Percentiles rank a stretch among this genome's conserved stretches.
Evolutionary conservation across 2,888 invertebrate genomes (phyloP).

Genomic region (Pseudococcus longispinus): DNA sequence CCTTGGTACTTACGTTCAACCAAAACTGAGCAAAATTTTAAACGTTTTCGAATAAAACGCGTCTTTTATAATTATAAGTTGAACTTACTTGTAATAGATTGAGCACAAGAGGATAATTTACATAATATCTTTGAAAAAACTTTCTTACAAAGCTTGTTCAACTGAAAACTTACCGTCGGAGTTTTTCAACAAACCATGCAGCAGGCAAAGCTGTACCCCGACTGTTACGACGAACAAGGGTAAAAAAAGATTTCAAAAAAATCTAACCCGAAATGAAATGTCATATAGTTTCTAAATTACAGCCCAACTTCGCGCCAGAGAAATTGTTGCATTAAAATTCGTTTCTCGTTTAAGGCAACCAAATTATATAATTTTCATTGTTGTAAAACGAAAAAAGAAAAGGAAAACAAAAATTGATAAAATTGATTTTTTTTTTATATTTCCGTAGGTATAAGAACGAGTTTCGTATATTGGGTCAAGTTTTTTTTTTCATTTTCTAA

Average conservation of each 20-base stretch:
- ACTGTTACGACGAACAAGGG: neutral
- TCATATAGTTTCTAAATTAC: constrained; percentile 12
- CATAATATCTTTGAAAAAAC: constrained; percentile 28
- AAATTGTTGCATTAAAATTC: constrained; percentile 15
- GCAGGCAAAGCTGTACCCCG: neutral
- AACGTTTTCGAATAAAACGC: neutral
- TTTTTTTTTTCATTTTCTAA: neutral
- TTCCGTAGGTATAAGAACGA: neutral
- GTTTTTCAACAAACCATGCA: neutral
- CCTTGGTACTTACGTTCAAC: neutral
- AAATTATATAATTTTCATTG: neutral
- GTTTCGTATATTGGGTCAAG: neutral
- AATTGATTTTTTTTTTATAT: neutral
- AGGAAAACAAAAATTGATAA: neutral
- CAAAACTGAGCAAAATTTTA: neutral
- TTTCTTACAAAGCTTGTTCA: neutral
- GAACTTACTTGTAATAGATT: constrained; percentile 21
- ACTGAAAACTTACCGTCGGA: constrained; percentile 4
- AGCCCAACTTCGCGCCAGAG: neutral
- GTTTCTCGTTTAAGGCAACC: neutral
- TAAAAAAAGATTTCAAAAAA: neutral
- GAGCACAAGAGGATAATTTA: constrained; percentile 26
- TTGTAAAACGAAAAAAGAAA: neutral
- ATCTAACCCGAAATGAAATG: neutral
- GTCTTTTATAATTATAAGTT: constrained; percentile 28